These are phyloP conservation scores for Hetaerina titia DNA, from an alignment of 2,888 invertebrate genomes.

Conservation along the genomic window DNA sequence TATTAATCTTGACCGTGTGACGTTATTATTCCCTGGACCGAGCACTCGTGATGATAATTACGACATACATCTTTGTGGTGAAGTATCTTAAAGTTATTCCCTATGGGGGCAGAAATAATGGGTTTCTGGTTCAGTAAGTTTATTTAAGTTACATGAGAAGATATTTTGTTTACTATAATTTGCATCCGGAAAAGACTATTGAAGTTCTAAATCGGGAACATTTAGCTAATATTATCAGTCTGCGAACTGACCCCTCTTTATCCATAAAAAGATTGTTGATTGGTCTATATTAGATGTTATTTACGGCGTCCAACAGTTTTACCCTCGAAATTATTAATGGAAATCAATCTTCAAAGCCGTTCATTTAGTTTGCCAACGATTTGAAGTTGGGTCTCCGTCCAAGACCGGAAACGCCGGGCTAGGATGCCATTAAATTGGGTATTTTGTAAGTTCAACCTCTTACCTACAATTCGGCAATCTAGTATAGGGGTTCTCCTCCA, in stretches of 20 bases:
- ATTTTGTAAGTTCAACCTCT: background rate
- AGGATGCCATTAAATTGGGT: background rate
- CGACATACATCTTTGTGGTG: too few relatives aligned
- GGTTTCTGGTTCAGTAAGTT: too few relatives aligned
- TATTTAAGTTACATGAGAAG: too few relatives aligned
- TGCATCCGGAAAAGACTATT: background rate
- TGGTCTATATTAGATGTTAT: background rate
- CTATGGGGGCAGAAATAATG: too few relatives aligned
- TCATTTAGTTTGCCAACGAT: background rate
- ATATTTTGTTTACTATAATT: background rate
- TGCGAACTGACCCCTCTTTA: background rate
- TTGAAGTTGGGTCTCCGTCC: background rate
- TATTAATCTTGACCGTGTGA: too few relatives aligned
- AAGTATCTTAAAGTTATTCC: too few relatives aligned
- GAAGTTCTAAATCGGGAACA: background rate
- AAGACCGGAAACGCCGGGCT: background rate
- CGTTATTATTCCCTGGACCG: too few relatives aligned
- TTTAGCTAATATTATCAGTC: background rate
- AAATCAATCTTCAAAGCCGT: background rate
- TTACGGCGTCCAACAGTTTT: background rate
- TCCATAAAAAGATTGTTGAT: background rate
- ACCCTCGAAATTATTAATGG: background rate
- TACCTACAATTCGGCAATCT: background rate
- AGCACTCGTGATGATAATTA: too few relatives aligned
- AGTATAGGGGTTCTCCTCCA: background rate